These are phyloP conservation scores for Hipparchia sbordonii DNA, from an alignment of 2,888 invertebrate genomes.

Conservation along the genomic window DNA sequence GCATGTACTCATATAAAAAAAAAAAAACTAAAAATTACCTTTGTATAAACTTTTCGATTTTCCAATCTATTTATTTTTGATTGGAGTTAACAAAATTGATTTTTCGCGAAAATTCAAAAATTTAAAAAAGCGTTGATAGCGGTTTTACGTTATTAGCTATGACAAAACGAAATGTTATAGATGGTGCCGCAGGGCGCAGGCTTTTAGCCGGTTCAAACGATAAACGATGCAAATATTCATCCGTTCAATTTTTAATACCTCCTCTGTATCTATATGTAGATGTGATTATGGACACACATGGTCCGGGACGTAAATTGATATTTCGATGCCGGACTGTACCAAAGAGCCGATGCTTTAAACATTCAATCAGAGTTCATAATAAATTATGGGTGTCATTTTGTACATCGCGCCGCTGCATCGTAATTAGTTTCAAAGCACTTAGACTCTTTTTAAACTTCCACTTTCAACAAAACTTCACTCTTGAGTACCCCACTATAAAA, in stretches of 20 bases:
- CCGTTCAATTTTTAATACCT: constrained; percentile 27
- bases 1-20: no score
- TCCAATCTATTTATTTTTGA: background rate
- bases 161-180: constrained; percentile 20
- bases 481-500: no score
- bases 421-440: background rate
- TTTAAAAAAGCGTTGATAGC: constrained; percentile 20
- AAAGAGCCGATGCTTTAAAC: constrained; percentile 14
- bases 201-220: constrained; percentile 26
- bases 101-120: background rate
- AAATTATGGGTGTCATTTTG: constrained; percentile 7
- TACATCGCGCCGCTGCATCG: background rate
- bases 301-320: constrained; percentile 20
- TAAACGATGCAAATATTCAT: constrained; percentile 25
- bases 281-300: constrained; percentile 23
- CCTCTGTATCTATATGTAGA: constrained; percentile 23
- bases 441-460: background rate
- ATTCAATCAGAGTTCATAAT: constrained; percentile 13
- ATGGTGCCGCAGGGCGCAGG: constrained; percentile 22
- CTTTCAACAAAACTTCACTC: background rate
- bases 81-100: background rate
- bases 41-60: background rate
- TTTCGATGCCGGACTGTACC: constrained; percentile 14
- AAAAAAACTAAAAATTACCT: background rate
- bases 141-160: constrained; percentile 23